Evolutionary conservation across 2,888 invertebrate genomes (phyloP), one percentile per base, ranked within the genome.

Genomic region (Lithophane ornitopus): DNA sequence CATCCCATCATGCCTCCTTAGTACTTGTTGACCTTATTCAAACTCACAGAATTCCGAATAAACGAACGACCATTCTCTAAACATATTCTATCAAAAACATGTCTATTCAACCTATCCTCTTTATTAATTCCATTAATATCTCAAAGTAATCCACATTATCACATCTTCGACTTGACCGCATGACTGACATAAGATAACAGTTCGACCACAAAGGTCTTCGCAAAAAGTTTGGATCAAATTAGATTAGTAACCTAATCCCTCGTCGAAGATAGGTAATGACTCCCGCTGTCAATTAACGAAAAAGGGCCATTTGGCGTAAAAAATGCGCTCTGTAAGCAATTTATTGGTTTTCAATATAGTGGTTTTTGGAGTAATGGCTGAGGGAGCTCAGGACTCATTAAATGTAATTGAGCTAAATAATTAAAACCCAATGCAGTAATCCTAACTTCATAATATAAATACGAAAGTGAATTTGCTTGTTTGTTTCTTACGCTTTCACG

Each of bases 201-300:
- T 59, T 11, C 7, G 14, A 41, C 74, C 76, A 14, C 52, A 68
- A 69, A 67, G 39, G 58, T 70, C 34, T 34, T 58, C 26, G 14
- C 39, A 62, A 67, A 81, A 84, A 74, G 65, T 58, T 77, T 52
- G 41, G 19, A 69, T 66, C 58, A 74, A 84, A 82, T 81, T 68
- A 81, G 70, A 82, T 82, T 69, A 74, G 58, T 11, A n/a, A 39
- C 39, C 9, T 80, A 81, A 82, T 82, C 72, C 70, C 56, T 58
- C 39, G 67, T 39, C 59, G 49, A 63, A 67, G 71, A 81, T 74
- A 82, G 28, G 65, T 54, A 81, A 81, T 74, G 85, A 85, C 39
- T 63, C 62, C 26, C 26, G 11, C 62, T 67, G 83, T 85, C 85
- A 83, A 81, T 85, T 85, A 81, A 74, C 54, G 58, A 81, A 74